phyloP scores from a whole-genome alignment of 2,888 invertebrate species.

The Clivina fossor region DNA sequence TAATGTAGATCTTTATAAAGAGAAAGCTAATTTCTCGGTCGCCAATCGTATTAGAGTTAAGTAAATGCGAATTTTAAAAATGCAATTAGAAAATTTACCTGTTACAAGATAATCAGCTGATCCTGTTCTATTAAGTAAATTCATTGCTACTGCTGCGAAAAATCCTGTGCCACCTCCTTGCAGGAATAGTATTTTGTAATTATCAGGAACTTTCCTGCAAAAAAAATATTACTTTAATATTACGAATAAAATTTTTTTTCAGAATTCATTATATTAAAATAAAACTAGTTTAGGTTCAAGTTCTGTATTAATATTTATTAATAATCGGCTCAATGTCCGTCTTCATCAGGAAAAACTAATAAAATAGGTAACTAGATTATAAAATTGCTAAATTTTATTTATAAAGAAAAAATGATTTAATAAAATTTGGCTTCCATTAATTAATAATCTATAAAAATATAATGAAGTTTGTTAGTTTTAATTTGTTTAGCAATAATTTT shows the following conservation, averaged over 20 bases:
- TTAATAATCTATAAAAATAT: no score
- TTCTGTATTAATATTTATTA: not conserved
- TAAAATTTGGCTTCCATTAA: not conserved
- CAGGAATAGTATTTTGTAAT: constrained; percentile 91
- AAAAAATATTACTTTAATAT: constrained; percentile 28
- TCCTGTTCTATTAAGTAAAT: constrained; percentile 78
- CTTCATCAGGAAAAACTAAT: no score
- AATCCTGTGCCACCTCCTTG: constrained; percentile 96
- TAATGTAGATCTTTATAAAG: constrained; percentile 4
- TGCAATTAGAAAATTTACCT: constrained; percentile 53
- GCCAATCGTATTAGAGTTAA: not conserved
- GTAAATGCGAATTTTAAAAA: not conserved
- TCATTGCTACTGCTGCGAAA: constrained; percentile 91
- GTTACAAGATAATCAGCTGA: constrained; percentile 85
- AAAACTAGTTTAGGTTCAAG: no score
- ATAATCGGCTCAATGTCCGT: not conserved
- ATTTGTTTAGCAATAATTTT: no score
- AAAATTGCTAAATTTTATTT: constrained; percentile 6
- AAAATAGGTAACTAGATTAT: no score
- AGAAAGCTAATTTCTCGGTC: constrained; percentile 11
- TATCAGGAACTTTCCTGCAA: constrained; percentile 81
- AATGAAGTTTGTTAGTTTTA: no score
- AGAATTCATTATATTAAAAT: no score
- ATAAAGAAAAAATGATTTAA: not conserved
- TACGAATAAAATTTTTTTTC: no score